Conservation (phyloP, 2,113 vertebrate species). For the Saccopteryx bilineata region DNA sequence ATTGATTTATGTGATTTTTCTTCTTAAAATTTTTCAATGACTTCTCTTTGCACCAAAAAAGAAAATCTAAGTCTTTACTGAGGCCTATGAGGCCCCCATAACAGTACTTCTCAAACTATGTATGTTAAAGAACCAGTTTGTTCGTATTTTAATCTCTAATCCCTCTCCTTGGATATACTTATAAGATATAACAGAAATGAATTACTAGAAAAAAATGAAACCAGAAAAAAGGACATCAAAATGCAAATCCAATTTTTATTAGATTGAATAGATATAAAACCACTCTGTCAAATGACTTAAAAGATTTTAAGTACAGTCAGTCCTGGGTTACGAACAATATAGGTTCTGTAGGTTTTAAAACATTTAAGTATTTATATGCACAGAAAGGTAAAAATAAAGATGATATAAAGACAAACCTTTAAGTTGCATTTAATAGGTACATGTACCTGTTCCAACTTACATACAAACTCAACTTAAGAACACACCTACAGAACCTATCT, state of each 20-base stretch:
- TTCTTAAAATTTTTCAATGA: background rate
- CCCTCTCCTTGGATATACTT: background rate
- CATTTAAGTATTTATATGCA: no score
- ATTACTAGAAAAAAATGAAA: background rate
- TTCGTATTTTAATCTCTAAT: background rate
- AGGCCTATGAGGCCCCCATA: background rate
- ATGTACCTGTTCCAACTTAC: no score
- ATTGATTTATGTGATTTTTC: background rate
- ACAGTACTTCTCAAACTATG: background rate
- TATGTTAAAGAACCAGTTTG: background rate
- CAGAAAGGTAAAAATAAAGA: no score
- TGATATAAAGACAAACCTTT: no score
- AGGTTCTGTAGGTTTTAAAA: no score
- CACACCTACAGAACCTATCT: no score
- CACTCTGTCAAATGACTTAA: background rate
- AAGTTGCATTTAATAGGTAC: no score
- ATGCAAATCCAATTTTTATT: background rate
- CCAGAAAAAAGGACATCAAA: constrained; percentile 23
- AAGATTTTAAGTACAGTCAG: background rate
- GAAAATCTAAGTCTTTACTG: background rate
- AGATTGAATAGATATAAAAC: background rate
- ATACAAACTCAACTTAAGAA: no score
- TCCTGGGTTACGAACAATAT: no score
- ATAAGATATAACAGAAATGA: constrained; percentile 46
- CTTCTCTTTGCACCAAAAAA: background rate